Base-by-base conservation (phyloP, 2,888 invertebrate genomes). In the Diaprepes abbreviatus region DNA sequence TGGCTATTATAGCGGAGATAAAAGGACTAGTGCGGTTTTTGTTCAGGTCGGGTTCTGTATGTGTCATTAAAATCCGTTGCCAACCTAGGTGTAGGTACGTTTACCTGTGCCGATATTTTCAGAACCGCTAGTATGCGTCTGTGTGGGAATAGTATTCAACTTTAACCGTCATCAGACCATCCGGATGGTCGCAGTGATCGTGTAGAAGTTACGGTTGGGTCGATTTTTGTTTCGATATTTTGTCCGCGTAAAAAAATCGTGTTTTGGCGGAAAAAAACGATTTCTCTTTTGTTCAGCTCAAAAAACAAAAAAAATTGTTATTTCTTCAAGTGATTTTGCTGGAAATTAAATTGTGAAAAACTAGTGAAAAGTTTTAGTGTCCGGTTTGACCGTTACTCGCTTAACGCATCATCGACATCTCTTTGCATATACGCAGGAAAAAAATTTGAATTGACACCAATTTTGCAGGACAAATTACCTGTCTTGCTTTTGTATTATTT, bases 21-120 rank as follows among this genome's bases (percentile, higher is more conserved):
- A 24, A 55, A 33, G 48, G 43, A 54, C 40, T 21, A 28, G 16
- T 7, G 19, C 16, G 17, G 62, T 63, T 68, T 57, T 60, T 58
- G 43, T 68, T 43, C 16, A 9, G 1, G 12, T 33, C 17, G 14
- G 12, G 50, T 19, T 62, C 57, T 59, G 24, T 16, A 36, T 28
- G 66, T 70, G 70, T 70, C 70, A 70, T 66, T 60, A 57, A 70
- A 65, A 70, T 70, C 65, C 66, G 66, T 63, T 62, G 60, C 60
- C 59, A 31, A 35, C 50, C 28, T 40, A 31, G 58, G 60, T 45
- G 33, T 62, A 68, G 71, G 81, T 80, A 71, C 80, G 79, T 82
- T 82, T 84, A 84, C 83, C 83, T 84, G 83, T 77, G 76, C 70
- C 74, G 75, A 84, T 76, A 76, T 83, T 82, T 82, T 81, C 76